These are phyloP conservation scores for Acanthosepion lycidas DNA, from an alignment of 2,888 invertebrate species.

Conservation along the genomic window DNA sequence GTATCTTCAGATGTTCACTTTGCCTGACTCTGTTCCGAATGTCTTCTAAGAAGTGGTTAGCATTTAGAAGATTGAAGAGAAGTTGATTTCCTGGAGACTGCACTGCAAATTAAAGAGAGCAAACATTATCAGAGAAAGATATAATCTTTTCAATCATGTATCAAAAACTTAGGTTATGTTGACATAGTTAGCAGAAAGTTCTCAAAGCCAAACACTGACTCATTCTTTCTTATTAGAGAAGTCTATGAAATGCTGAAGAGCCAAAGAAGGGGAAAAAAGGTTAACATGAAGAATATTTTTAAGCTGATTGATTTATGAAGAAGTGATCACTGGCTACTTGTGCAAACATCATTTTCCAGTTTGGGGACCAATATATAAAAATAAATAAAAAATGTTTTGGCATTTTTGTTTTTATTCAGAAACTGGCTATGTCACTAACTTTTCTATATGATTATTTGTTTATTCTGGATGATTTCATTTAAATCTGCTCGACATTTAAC, in stretches of 20 bases:
- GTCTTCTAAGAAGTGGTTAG: slow-evolving; percentile 6
- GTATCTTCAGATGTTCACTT: neutral
- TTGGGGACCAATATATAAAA: neutral
- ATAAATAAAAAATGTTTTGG: neutral
- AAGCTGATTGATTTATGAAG: slow-evolving; percentile 8
- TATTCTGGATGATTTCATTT: too few relatives aligned
- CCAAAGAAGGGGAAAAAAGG: neutral
- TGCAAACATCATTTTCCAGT: neutral
- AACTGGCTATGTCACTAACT: too few relatives aligned
- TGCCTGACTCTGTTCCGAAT: neutral
- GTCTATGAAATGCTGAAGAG: neutral
- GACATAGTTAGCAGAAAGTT: neutral
- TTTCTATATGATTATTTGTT: too few relatives aligned
- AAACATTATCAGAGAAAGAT: slow-evolving; percentile 22
- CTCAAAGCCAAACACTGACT: neutral
- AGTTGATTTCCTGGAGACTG: neutral
- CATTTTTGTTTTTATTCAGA: too few relatives aligned
- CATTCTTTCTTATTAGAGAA: neutral
- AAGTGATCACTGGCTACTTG: neutral
- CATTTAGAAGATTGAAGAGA: slow-evolving; percentile 33
- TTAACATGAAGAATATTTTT: neutral
- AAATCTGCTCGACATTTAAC: too few relatives aligned
- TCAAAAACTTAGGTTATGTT: neutral
- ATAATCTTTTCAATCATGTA: neutral
- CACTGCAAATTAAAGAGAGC: neutral